A percentile compares a stretch with the other conserved stretches of the same genome.
Conservation (phyloP, 1,140 invertebrate genomes). For the Chelonus insularis region DNA sequence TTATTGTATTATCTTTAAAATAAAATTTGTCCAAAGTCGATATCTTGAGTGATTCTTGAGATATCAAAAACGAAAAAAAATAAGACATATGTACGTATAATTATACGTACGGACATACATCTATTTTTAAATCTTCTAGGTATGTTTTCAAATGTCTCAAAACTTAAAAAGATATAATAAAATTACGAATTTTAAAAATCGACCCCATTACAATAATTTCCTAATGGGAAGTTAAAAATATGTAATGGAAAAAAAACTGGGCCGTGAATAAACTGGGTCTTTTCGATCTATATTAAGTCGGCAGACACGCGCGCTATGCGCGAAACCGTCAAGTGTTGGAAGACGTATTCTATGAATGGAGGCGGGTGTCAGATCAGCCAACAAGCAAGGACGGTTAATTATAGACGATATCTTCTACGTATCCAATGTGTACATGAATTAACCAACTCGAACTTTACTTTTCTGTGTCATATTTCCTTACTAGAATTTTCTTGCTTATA, state of each 20-base stretch:
- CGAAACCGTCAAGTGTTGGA: slow-evolving; percentile 23
- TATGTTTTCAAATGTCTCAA: too few relatives aligned
- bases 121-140: too few relatives aligned
- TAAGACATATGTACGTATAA: too few relatives aligned
- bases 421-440: slow-evolving; percentile 14
- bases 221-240: slow-evolving; percentile 14
- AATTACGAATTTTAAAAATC: too few relatives aligned
- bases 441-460: neutral
- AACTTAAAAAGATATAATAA: too few relatives aligned
- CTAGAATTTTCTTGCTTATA: neutral
- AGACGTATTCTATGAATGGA: slow-evolving; percentile 53
- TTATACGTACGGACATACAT: too few relatives aligned
- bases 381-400: slow-evolving; percentile 56
- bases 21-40: too few relatives aligned
- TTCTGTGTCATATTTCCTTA: neutral
- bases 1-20: too few relatives aligned
- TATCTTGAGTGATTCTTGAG: too few relatives aligned
- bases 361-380: slow-evolving; percentile 44
- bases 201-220: too few relatives aligned
- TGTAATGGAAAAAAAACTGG: slow-evolving; percentile 1
- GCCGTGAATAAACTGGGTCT: slow-evolving; percentile 21
- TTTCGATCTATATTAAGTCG: slow-evolving; percentile 21
- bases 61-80: too few relatives aligned
- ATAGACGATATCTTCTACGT: slow-evolving; percentile 42
- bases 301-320: slow-evolving; percentile 19